Evolutionary conservation across 2,113 vertebrate genomes (phyloP).

Genomic region (Alethe castanea): DNA sequence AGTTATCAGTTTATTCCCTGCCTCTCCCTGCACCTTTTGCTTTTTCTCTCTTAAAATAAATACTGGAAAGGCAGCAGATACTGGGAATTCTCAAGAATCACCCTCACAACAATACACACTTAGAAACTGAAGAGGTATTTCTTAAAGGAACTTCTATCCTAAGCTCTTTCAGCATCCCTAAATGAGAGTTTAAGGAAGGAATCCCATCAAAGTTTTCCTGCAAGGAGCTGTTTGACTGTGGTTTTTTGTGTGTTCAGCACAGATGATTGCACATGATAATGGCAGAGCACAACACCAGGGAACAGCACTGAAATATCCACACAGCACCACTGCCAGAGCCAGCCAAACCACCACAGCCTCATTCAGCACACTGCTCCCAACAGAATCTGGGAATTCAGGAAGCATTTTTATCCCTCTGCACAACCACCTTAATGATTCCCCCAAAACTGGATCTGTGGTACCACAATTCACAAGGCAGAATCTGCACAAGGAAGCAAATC

Average conservation of each 20-base stretch:
- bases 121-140: not conserved
- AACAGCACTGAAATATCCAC: not conserved
- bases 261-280: not conserved
- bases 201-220: not conserved
- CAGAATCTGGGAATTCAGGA: not conserved
- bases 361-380: not conserved
- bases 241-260: not conserved
- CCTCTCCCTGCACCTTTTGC: not conserved
- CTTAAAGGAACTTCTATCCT: not conserved
- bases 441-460: no score
- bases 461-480: accelerated
- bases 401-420: not conserved
- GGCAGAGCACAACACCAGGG: not conserved
- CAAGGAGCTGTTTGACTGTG: not conserved
- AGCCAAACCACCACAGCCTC: not conserved
- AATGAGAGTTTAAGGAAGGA: not conserved
- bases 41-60: not conserved
- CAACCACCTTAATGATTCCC: not conserved
- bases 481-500: not conserved
- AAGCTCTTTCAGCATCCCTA: not conserved
- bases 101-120: not conserved
- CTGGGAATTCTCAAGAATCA: not conserved
- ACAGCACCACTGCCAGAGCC: not conserved
- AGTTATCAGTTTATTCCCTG: not conserved
- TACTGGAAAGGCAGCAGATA: not conserved